phyloP scores from a whole-genome alignment of 2,797 vertebrate genomes.

The Peromyscus eremicus region DNA sequence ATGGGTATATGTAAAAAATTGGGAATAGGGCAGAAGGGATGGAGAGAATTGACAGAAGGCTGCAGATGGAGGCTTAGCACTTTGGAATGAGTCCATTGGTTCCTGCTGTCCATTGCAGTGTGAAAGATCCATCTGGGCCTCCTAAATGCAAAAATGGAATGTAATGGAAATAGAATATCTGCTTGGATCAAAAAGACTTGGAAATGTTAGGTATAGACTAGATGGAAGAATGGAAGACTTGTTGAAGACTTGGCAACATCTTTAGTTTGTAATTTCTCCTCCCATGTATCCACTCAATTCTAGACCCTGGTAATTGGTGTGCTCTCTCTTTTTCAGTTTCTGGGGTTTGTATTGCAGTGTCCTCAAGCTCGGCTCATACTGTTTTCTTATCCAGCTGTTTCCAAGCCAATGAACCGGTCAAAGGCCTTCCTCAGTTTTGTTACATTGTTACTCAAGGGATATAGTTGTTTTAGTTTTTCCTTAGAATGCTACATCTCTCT shows the following conservation, averaged over 20 bases:
- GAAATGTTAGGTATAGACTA: not conserved
- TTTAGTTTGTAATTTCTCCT: not conserved
- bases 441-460: not conserved
- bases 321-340: not conserved
- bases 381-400: not conserved
- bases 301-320: not conserved
- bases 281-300: not conserved
- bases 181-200: constrained; percentile 22
- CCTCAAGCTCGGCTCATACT: not conserved
- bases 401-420: not conserved
- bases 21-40: constrained; percentile 48
- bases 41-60: constrained; percentile 74
- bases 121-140: constrained; percentile 75
- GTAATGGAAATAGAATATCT: constrained; percentile 14
- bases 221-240: not conserved
- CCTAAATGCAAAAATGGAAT: constrained; percentile 69
- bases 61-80: constrained; percentile 72
- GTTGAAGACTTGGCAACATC: not conserved
- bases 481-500: not conserved
- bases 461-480: not conserved
- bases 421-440: not conserved
- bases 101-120: constrained; percentile 70
- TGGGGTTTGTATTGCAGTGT: not conserved
- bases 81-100: constrained; percentile 74
- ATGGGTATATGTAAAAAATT: constrained; percentile 57